Percentiles rank a stretch among this genome's conserved stretches.
Evolutionary conservation across 2,113 vertebrate genomes (phyloP).

Genomic region (Sapayoa aenigma): DNA sequence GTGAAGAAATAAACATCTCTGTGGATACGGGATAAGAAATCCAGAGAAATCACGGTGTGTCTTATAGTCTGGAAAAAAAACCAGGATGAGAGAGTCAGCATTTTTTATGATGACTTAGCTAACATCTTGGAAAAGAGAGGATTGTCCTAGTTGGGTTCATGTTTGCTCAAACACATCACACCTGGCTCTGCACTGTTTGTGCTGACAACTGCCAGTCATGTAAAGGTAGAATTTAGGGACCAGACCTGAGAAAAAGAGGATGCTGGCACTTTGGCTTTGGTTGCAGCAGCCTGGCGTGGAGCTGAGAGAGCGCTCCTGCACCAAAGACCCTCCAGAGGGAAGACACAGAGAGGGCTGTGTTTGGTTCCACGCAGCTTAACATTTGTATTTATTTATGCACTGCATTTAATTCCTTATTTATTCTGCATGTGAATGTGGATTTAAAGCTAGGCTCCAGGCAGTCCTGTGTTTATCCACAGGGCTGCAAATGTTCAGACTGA

Average conservation of each 20-base stretch:
- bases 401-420: slow-evolving; percentile 37
- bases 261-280: background rate
- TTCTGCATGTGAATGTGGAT: background rate
- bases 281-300: background rate
- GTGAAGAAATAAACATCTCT: background rate
- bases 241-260: slow-evolving; percentile 4
- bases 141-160: background rate
- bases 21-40: background rate
- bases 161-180: slow-evolving; percentile 29
- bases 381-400: slow-evolving; percentile 41
- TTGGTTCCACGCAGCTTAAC: background rate
- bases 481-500: background rate
- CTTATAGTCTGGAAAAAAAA: background rate
- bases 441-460: background rate
- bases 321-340: background rate
- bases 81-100: background rate
- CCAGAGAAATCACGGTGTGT: background rate
- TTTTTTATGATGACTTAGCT: background rate
- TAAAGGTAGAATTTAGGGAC: slow-evolving; percentile 39
- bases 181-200: background rate
- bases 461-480: slow-evolving; percentile 21
- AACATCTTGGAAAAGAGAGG: background rate
- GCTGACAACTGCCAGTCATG: background rate
- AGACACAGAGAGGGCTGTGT: background rate
- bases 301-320: background rate